Evolutionary conservation across 2,113 vertebrate genomes (phyloP), one percentile per base, ranked within the genome.

Genomic region (Megaceryle maxima): DNA sequence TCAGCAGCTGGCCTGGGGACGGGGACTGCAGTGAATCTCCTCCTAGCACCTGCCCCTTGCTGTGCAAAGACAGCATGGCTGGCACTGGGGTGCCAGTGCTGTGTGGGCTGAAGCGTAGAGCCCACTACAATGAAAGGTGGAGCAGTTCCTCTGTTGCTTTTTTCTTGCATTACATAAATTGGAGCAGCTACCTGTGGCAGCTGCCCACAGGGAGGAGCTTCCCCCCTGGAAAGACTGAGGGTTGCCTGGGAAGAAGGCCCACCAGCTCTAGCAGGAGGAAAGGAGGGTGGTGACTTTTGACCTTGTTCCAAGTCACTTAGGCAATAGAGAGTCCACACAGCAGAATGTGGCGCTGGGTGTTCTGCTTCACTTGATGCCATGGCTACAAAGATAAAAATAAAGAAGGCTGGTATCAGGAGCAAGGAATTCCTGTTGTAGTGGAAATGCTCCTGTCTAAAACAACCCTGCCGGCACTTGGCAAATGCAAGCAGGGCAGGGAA

Each of bases 111-210:
- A 73, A 97, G 80, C n/a, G 77, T 90, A 62, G 91, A 97, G 75
- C 96, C 96, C 88, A 95, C 92, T 59, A 97, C 77, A 95, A 98
- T 96, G 80, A 97, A 97, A 91, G 96, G 92, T 66, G 96, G 96
- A 85, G 92, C 89, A 55, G 25, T 76, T 88, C 55, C 92, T 56
- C 10, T 91, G 90, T 85, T 97, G 89, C 55, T 57, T 56, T 95
- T 94, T 46, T 98, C 95, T 88, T 92, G 69, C 78, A 95, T 90
- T 72, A 92, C 79, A 10, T 96, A 97, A 91, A 95, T 68, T 75
- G 96, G 95, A 97, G 94, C 95, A 75, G 94, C 80, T 48, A 87
- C 75, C 89, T 96, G 76, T 63, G 95, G 91, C 93, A 92, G 91
- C 41, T 94, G 90, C 20, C 63, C 44, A 16, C 28, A 60, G 7